These are phyloP conservation scores for Phrynocephalus versicolor DNA, from an alignment of 2,113 vertebrate genomes.

Conservation along the genomic window DNA sequence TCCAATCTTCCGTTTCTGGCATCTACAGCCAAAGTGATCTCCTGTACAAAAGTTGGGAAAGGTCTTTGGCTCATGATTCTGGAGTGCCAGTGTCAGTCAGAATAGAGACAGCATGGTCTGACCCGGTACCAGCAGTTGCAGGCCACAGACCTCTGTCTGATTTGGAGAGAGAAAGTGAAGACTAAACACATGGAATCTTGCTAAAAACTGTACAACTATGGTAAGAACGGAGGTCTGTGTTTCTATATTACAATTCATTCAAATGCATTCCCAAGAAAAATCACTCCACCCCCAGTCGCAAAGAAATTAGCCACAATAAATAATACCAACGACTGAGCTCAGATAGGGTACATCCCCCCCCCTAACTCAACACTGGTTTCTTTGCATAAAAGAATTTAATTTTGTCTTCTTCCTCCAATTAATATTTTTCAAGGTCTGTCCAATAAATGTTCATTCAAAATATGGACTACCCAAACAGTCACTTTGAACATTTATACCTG, in stretches of 20 bases:
- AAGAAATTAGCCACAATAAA: neutral
- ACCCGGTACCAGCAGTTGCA: neutral
- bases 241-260: neutral
- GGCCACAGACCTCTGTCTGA: accelerated
- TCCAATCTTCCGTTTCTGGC: neutral
- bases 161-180: neutral
- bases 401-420: neutral
- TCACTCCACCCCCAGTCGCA: neutral
- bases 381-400: neutral
- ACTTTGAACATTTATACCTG: neutral
- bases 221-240: neutral
- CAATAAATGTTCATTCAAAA: neutral
- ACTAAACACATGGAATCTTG: neutral
- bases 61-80: neutral
- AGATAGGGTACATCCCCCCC: neutral
- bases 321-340: neutral
- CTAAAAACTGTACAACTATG: accelerated
- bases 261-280: neutral
- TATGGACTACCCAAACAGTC: neutral
- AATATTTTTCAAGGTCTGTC: neutral
- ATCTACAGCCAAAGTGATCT: neutral
- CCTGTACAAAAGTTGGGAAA: neutral
- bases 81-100: neutral
- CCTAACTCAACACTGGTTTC: neutral
- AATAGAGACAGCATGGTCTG: neutral